Conservation (phyloP, 1,140 invertebrate genomes). For the Prorops nasuta region DNA sequence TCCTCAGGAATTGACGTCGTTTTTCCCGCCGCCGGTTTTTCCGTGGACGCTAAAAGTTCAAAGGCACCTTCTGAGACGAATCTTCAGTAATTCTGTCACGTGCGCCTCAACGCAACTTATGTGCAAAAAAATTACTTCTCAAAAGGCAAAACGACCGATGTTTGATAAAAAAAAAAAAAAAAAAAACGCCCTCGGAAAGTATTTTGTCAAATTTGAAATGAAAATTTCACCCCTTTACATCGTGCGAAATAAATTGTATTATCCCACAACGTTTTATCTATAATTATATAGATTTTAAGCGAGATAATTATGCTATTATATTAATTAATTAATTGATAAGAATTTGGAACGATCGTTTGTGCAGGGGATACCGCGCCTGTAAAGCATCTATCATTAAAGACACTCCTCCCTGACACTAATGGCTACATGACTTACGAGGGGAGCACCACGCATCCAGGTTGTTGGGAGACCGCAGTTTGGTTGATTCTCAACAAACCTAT, state of each 20-base stretch:
- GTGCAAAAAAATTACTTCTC: too few species aligned
- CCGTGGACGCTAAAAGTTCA: conserved; percentile 12
- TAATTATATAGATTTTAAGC: too few species aligned
- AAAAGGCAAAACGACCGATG: too few species aligned
- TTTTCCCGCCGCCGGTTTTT: conserved; percentile 11
- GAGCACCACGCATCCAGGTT: conserved; percentile 92
- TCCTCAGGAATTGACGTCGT: not conserved
- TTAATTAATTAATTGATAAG: too few species aligned
- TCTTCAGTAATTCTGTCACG: conserved; percentile 21
- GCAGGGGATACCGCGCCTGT: conserved; percentile 77
- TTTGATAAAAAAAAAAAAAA: too few species aligned
- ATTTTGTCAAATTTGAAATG: too few species aligned
- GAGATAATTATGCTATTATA: too few species aligned
- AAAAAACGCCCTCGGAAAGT: too few species aligned
- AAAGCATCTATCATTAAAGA: conserved; percentile 77
- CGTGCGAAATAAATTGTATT: too few species aligned
- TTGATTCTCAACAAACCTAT: conserved; percentile 95
- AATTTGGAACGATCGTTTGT: conserved; percentile 19
- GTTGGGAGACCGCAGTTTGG: conserved; percentile 93
- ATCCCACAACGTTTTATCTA: too few species aligned
- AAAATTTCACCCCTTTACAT: too few species aligned
- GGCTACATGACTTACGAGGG: conserved; percentile 98
- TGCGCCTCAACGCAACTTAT: conserved; percentile 16
- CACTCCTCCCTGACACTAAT: conserved; percentile 81
- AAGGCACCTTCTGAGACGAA: conserved; percentile 12